Percentiles rank a stretch among this genome's conserved stretches.
These are phyloP conservation scores for Chelonus formosanus DNA, from an alignment of 2,888 invertebrate genomes.

Conservation along the genomic window DNA sequence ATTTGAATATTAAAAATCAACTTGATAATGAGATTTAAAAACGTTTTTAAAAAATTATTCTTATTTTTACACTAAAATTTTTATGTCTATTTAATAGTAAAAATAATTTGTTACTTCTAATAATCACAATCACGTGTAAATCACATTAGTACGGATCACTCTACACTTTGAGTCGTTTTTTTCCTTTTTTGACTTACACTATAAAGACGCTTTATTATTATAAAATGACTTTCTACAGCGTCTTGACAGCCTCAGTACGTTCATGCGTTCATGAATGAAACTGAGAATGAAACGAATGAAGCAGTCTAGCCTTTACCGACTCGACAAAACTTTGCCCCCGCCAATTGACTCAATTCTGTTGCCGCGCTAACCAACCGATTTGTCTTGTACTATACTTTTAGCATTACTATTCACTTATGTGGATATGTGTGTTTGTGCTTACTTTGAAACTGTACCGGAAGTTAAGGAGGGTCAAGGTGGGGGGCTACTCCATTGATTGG, in stretches of 20 bases:
- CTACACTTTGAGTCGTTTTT: not conserved
- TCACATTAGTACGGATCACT: too few relatives aligned
- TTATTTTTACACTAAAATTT: too few relatives aligned
- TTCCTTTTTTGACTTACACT: conserved; percentile 8
- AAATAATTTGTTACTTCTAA: too few relatives aligned
- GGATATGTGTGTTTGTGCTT: not conserved
- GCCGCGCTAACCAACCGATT: not conserved
- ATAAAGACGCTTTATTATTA: not conserved
- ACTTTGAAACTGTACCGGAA: not conserved
- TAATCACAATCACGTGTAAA: too few relatives aligned
- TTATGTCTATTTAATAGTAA: too few relatives aligned
- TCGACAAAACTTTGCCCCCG: conserved; percentile 8
- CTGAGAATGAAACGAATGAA: conserved; percentile 38
- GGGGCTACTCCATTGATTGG: not conserved
- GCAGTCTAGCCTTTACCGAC: conserved; percentile 9
- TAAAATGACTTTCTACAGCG: conserved; percentile 6
- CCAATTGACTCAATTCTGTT: conserved; percentile 6
- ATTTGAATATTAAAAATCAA: too few relatives aligned
- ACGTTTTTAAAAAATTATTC: too few relatives aligned
- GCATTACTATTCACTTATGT: not conserved
- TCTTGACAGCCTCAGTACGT: conserved; percentile 35
- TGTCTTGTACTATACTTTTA: not conserved
- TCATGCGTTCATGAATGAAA: conserved; percentile 63
- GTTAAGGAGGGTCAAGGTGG: conserved; percentile 6
- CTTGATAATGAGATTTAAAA: too few relatives aligned